A percentile compares a stretch with the other conserved stretches of the same genome.
Evolutionary conservation across 2,797 vertebrate genomes (phyloP).

Genomic region (Chrysocyon brachyurus): DNA sequence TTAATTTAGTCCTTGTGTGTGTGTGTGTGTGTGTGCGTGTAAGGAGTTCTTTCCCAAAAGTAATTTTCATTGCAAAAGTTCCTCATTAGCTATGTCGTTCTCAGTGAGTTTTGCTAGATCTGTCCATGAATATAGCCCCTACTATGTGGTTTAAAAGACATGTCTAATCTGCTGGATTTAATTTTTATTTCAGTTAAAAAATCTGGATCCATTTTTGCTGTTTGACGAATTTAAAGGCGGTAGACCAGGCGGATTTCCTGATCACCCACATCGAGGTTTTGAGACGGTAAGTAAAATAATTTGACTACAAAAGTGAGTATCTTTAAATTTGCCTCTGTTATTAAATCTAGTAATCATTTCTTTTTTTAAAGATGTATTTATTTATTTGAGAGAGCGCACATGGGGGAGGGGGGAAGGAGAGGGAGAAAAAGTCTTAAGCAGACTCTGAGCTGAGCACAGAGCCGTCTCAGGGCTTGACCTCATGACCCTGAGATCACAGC

Average conservation of each 20-base stretch:
- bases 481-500: neutral
- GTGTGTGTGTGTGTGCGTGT: neutral
- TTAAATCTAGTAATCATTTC: slow-evolving; percentile 45
- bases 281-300: slow-evolving; percentile 91
- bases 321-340: slow-evolving; percentile 50
- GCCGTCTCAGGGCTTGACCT: neutral
- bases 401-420: neutral
- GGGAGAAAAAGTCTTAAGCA: neutral
- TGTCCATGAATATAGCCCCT: neutral
- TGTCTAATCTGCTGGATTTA: slow-evolving; percentile 67
- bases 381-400: neutral
- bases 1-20: neutral
- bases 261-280: slow-evolving; percentile 94
- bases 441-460: neutral
- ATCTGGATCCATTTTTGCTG: slow-evolving; percentile 94
- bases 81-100: neutral
- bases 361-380: neutral
- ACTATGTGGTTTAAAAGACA: slow-evolving; percentile 30
- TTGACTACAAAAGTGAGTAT: neutral
- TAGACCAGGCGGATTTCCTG: slow-evolving; percentile 93
- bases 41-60: slow-evolving; percentile 28
- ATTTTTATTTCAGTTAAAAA: slow-evolving; percentile 89
- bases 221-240: slow-evolving; percentile 93
- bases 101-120: slow-evolving; percentile 20
- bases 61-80: slow-evolving; percentile 33